Evolutionary conservation across 2,888 invertebrate genomes (phyloP).

Genomic region (Bellardia pandia): DNA sequence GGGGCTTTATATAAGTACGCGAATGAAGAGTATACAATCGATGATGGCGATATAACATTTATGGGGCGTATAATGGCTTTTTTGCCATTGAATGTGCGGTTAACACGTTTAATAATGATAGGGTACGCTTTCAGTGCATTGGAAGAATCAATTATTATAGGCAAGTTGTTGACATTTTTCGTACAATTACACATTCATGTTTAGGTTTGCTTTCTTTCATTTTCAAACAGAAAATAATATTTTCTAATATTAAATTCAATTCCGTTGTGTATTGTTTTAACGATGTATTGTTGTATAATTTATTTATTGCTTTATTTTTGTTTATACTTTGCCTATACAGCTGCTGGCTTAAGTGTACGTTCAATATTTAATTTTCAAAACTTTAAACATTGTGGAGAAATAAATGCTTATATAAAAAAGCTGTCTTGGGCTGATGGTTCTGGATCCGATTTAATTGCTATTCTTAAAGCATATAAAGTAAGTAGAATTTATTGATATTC

Average conservation of each 20-base stretch:
- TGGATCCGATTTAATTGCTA: constrained; percentile 92
- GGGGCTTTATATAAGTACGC: constrained; percentile 90
- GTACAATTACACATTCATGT: no score
- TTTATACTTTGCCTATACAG: constrained; percentile 82
- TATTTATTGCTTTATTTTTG: no score
- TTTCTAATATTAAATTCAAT: no score
- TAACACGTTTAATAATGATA: constrained; percentile 93
- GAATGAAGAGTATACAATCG: constrained; percentile 85
- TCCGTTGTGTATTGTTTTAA: no score
- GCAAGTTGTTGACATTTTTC: constrained; percentile 70
- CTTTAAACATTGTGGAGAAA: constrained; percentile 83
- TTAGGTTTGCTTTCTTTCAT: no score
- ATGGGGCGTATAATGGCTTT: constrained; percentile 92
- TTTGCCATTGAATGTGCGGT: constrained; percentile 92
- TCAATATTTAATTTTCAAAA: constrained; percentile 89
- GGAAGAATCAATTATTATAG: constrained; percentile 94
- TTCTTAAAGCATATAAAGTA: constrained; percentile 91
- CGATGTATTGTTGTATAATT: no score
- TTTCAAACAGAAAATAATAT: no score
- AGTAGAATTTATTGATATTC: constrained; percentile 33
- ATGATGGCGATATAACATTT: constrained; percentile 95
- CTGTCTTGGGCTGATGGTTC: constrained; percentile 93
- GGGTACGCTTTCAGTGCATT: constrained; percentile 94
- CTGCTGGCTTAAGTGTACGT: constrained; percentile 92
- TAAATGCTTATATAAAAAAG: constrained; percentile 90